A percentile compares a stretch with the other conserved stretches of the same genome.
These are phyloP conservation scores for Zaprionus capensis DNA, from an alignment of 1,140 invertebrate species.

Conservation along the genomic window DNA sequence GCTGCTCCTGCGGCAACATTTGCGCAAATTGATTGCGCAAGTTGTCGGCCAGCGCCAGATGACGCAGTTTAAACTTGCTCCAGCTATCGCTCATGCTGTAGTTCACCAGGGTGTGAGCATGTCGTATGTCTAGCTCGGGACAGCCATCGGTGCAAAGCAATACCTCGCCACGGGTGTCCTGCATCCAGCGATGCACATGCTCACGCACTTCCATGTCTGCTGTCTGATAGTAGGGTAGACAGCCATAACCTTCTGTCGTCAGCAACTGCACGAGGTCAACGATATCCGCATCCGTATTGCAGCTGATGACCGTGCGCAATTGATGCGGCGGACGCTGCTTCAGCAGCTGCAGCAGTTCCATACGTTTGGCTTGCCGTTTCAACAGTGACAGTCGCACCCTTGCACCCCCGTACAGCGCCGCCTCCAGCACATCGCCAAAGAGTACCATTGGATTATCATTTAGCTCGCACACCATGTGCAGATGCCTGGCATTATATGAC, in stretches of 20 bases:
- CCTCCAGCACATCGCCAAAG: conserved; percentile 64
- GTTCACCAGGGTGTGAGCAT: conserved; percentile 55
- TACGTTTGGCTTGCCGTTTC: background rate
- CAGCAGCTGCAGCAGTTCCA: conserved; percentile 23
- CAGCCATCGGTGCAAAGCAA: conserved; percentile 61
- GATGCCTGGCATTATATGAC: conserved; percentile 9
- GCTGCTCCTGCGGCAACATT: background rate
- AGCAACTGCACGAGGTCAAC: background rate
- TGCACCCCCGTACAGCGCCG: conserved; percentile 50
- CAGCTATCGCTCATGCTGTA: conserved; percentile 50
- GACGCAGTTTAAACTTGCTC: conserved; percentile 57
- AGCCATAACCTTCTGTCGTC: conserved; percentile 9
- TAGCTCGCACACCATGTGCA: conserved; percentile 18
- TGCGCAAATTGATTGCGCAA: conserved; percentile 29
- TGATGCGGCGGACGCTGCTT: conserved; percentile 35
- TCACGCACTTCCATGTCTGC: conserved; percentile 19
- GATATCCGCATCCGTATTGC: conserved; percentile 48
- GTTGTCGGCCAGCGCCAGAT: conserved; percentile 35
- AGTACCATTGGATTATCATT: conserved; percentile 37
- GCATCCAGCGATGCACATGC: conserved; percentile 38
- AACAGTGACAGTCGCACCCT: conserved; percentile 22
- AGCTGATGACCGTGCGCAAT: conserved; percentile 50
- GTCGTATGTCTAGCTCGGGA: conserved; percentile 52
- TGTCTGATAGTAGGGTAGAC: conserved; percentile 55
- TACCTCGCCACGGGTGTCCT: conserved; percentile 11